These are phyloP conservation scores for Episyrphus balteatus DNA, from an alignment of 1,140 invertebrate species.

Conservation along the genomic window DNA sequence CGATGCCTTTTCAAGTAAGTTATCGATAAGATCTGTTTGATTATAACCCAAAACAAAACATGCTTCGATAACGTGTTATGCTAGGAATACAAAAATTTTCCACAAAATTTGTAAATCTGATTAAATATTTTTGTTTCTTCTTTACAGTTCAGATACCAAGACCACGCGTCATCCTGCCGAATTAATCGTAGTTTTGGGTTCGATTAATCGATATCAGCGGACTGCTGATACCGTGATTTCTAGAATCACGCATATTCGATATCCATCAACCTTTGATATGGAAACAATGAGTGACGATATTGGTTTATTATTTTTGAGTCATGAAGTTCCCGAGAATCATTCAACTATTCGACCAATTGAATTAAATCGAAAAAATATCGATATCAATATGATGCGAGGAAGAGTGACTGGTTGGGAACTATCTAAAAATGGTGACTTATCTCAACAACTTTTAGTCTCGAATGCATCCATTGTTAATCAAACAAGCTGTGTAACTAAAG, in stretches of 20 bases:
- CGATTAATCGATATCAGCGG: constrained; percentile 19
- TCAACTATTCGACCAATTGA: constrained; percentile 14
- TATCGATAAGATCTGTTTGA: neutral
- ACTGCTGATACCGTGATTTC: constrained; percentile 9
- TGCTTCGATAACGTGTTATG: neutral
- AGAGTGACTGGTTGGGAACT: constrained; percentile 4
- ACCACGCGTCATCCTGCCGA: constrained; percentile 22
- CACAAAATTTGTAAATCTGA: neutral
- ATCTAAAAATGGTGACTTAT: neutral
- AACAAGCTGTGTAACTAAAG: too few relatives aligned
- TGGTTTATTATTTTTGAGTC: constrained; percentile 26
- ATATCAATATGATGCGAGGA: neutral
- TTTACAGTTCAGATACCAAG: constrained; percentile 5
- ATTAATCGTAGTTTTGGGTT: constrained; percentile 22
- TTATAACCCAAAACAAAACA: neutral
- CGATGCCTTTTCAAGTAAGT: constrained; percentile 36
- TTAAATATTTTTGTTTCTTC: constrained; percentile 3
- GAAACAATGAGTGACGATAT: constrained; percentile 12
- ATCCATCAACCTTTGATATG: constrained; percentile 11
- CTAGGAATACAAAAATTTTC: neutral
- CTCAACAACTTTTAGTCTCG: too few relatives aligned
- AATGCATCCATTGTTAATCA: too few relatives aligned
- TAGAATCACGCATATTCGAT: constrained; percentile 21
- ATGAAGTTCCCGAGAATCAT: constrained; percentile 17
- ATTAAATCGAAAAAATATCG: constrained; percentile 1